Conservation (phyloP, 2,888 invertebrate species). For the Napeogenes sylphis region DNA sequence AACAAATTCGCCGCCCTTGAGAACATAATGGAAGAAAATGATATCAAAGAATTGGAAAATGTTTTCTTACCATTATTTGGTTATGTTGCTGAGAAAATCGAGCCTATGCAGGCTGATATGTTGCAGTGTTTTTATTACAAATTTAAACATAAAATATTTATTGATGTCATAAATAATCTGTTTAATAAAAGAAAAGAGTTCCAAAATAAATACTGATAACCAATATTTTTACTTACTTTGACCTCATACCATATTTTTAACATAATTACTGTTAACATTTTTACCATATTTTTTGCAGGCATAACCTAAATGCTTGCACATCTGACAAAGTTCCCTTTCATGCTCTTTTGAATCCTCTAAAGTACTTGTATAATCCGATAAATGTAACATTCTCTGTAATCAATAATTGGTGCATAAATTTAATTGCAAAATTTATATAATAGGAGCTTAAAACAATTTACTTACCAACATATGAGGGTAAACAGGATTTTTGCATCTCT, state of each 20-base stretch:
- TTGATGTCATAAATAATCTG: constrained; percentile 37
- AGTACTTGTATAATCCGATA: constrained; percentile 33
- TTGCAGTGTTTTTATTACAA: constrained; percentile 31
- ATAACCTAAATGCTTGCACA: constrained; percentile 42
- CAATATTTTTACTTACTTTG: constrained; percentile 3
- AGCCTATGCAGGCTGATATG: constrained; percentile 41
- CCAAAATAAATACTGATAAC: constrained; percentile 17
- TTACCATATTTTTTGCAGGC: constrained; percentile 23
- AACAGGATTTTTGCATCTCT: constrained; percentile 35
- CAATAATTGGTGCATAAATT: constrained; percentile 7
- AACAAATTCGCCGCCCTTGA: constrained; percentile 44
- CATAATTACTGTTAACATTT: background rate
- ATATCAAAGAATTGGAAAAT: constrained; percentile 45
- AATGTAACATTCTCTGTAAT: constrained; percentile 42
- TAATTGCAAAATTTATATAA: background rate
- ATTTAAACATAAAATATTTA: constrained; percentile 40
- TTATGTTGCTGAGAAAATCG: constrained; percentile 50
- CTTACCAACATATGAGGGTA: constrained; percentile 39
- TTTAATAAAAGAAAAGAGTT: constrained; percentile 15
- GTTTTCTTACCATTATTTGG: constrained; percentile 53
- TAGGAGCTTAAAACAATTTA: background rate
- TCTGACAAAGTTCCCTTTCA: constrained; percentile 42
- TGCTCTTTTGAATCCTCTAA: constrained; percentile 36
- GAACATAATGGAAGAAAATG: constrained; percentile 38
- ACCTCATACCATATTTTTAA: background rate